Evolutionary conservation across 2,797 vertebrate species (phyloP).

Genomic region (Oryzias dopingdopingensis): DNA sequence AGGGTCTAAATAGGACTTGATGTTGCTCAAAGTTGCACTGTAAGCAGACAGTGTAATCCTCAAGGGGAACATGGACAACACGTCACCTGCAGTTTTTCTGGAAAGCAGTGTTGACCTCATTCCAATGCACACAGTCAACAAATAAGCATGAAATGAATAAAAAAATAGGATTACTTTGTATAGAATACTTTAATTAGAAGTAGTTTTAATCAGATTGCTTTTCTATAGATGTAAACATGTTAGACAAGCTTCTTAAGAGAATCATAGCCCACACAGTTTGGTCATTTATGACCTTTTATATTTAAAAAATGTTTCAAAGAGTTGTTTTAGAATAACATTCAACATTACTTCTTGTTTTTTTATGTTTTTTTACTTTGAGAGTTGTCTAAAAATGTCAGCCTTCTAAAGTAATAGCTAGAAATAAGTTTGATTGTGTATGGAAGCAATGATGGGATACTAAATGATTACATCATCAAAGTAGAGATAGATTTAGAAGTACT

Average conservation of each 20-base stretch:
- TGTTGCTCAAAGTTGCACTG: constrained; percentile 2
- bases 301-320: no score
- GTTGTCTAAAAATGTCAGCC: no score
- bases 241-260: no score
- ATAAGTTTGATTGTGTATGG: no score
- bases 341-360: no score
- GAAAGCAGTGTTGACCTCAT: not conserved
- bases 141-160: not conserved
- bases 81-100: not conserved
- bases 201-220: not conserved
- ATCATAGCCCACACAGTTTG: not conserved
- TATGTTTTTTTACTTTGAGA: no score
- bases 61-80: not conserved
- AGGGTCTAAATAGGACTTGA: constrained; percentile 2
- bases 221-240: no score
- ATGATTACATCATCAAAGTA: not conserved
- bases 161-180: no score
- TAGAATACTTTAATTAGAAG: not conserved
- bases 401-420: no score
- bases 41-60: constrained; percentile 5
- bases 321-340: no score
- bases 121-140: not conserved
- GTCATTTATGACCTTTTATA: not conserved
- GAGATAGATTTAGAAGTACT: not conserved
- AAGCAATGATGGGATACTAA: no score